Conservation (phyloP, 2,113 vertebrate genomes). For the Ariopsis seemanni region DNA sequence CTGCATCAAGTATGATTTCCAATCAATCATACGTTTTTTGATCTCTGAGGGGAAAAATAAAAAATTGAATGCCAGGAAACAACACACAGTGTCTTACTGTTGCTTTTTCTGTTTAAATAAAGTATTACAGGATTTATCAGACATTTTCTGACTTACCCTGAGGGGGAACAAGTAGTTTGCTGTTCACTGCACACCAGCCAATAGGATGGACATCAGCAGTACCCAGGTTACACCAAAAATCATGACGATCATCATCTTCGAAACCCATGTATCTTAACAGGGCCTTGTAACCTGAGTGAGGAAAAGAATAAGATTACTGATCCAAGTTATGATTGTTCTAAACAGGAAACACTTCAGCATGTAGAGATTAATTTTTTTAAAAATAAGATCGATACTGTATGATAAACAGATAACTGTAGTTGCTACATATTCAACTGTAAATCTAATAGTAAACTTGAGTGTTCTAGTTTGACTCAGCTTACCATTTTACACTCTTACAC, state of each 20-base stretch:
- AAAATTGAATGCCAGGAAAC: not conserved
- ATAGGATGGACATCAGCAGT: constrained; percentile 90
- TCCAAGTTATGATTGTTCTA: not conserved
- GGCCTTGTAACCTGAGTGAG: constrained; percentile 83
- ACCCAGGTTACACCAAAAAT: constrained; percentile 94
- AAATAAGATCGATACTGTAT: not conserved
- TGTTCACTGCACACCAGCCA: constrained; percentile 93
- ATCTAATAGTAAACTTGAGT: not conserved
- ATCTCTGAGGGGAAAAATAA: constrained; percentile 57
- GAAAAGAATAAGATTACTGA: not conserved
- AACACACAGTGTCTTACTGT: not conserved
- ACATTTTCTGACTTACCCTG: constrained; percentile 70
- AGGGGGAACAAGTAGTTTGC: constrained; percentile 93
- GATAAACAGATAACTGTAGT: not conserved
- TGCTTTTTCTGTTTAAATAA: not conserved
- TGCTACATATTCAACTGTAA: not conserved
- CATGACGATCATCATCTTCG: constrained; percentile 80
- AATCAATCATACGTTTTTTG: constrained; percentile 74
- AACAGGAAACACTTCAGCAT: not conserved
- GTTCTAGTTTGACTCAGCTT: not conserved
- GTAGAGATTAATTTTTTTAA: not conserved
- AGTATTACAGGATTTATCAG: not conserved
- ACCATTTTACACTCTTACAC: not conserved
- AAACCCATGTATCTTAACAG: constrained; percentile 91
- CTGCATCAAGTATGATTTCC: constrained; percentile 91